These are phyloP conservation scores for Tachina fera DNA, from an alignment of 2,888 invertebrate species.

Conservation along the genomic window DNA sequence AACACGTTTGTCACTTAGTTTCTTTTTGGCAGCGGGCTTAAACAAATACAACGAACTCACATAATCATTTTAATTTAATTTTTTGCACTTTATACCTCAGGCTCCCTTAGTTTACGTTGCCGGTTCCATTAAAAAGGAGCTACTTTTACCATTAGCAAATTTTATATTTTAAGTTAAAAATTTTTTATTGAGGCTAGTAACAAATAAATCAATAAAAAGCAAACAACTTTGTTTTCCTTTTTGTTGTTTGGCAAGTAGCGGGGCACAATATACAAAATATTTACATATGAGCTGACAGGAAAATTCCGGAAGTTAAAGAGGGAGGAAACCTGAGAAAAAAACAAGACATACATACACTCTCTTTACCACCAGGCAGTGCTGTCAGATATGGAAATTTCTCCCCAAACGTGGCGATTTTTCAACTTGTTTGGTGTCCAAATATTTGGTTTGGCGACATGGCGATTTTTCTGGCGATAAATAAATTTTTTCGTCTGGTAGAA, in stretches of 20 bases:
- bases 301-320: constrained; percentile 17
- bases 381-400: no score
- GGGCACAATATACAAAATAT: constrained; percentile 3
- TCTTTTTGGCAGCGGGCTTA: background rate
- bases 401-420: no score
- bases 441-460: no score
- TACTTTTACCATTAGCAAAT: constrained; percentile 9
- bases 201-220: constrained; percentile 40
- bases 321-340: background rate
- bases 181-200: background rate
- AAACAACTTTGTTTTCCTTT: background rate
- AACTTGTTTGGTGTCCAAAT: no score
- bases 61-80: background rate
- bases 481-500: no score
- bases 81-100: no score
- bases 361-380: background rate
- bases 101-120: background rate
- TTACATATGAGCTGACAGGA: background rate
- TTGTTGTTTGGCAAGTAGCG: background rate
- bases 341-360: background rate
- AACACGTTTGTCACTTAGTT: background rate
- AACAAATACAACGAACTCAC: background rate
- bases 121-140: constrained; percentile 3
- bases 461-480: no score
- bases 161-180: background rate